Evolutionary conservation across 2,888 invertebrate species (phyloP).

Genomic region (Phaonia tiefii): DNA sequence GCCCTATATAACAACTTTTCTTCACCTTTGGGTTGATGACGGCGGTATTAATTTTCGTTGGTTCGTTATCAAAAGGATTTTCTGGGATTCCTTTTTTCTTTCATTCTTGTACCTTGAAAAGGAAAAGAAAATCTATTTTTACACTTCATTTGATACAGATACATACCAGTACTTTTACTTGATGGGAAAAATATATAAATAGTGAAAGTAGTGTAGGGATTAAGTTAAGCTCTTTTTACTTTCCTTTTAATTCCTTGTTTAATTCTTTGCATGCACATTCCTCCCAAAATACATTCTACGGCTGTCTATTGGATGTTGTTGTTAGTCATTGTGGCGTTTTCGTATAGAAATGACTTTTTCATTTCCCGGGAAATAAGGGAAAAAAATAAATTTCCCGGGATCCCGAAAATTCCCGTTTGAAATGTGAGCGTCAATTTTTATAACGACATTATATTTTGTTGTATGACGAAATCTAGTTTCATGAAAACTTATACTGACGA

Average conservation of each 20-base stretch:
- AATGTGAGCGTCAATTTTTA: too few species aligned
- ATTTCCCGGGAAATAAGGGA: constrained; percentile 8
- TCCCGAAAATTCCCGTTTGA: too few species aligned
- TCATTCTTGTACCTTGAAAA: not conserved
- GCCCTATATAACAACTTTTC: too few species aligned
- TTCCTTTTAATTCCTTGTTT: constrained; percentile 32
- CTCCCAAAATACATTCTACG: not conserved
- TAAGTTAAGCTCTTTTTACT: constrained; percentile 49
- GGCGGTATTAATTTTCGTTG: constrained; percentile 28
- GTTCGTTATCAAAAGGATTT: constrained; percentile 46
- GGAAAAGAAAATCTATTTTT: constrained; percentile 52
- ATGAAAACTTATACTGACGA: too few species aligned
- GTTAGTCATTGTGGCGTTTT: constrained; percentile 54
- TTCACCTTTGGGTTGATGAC: too few species aligned
- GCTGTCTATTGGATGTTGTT: constrained; percentile 43
- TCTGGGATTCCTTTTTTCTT: constrained; percentile 14
- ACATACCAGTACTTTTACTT: too few species aligned
- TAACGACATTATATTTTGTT: too few species aligned
- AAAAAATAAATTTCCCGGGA: too few species aligned
- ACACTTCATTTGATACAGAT: constrained; percentile 57
- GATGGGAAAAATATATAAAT: too few species aligned
- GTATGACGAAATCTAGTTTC: too few species aligned
- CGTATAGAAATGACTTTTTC: too few species aligned
- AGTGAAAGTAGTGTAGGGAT: not conserved
- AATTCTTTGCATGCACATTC: constrained; percentile 38